Conservation (phyloP, 2,888 invertebrate genomes). For the Polydrusus pterygomalis region DNA sequence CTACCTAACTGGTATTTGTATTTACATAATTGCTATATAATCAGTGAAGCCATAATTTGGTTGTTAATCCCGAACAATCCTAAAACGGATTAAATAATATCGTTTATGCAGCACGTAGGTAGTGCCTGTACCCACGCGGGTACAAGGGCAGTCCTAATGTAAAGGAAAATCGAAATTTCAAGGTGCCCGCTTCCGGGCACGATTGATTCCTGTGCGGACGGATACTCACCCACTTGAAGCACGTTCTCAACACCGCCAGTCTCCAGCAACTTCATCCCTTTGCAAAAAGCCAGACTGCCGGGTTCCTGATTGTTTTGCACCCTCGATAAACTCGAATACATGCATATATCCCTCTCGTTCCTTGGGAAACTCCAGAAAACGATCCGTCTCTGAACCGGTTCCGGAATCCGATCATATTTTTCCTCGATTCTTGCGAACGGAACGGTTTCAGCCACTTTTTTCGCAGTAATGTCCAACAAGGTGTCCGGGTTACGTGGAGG, state of each 20-base stretch:
- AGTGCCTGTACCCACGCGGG: no score
- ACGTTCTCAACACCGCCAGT: conserved; percentile 89
- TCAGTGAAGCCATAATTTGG: no score
- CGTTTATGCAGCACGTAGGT: no score
- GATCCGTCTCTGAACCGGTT: conserved; percentile 90
- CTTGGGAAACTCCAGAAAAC: conserved; percentile 93
- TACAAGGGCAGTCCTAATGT: neutral
- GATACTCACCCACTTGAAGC: conserved; percentile 89
- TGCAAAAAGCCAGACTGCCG: conserved; percentile 89
- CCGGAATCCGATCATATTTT: conserved; percentile 90
- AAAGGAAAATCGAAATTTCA: neutral
- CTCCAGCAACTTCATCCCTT: conserved; percentile 89
- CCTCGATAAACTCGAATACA: conserved; percentile 79
- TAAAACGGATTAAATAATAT: no score
- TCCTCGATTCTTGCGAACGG: conserved; percentile 92
- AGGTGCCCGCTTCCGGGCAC: neutral
- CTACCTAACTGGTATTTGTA: no score
- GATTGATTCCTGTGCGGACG: neutral
- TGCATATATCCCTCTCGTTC: conserved; percentile 90
- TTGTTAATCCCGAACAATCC: no score
- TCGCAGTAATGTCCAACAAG: conserved; percentile 87
- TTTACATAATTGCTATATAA: no score
- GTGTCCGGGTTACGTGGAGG: conserved; percentile 78
- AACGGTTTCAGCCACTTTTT: conserved; percentile 88
- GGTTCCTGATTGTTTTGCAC: conserved; percentile 74